Conservation (phyloP, 2,113 vertebrate species). For the Muntiacus muntjak region DNA sequence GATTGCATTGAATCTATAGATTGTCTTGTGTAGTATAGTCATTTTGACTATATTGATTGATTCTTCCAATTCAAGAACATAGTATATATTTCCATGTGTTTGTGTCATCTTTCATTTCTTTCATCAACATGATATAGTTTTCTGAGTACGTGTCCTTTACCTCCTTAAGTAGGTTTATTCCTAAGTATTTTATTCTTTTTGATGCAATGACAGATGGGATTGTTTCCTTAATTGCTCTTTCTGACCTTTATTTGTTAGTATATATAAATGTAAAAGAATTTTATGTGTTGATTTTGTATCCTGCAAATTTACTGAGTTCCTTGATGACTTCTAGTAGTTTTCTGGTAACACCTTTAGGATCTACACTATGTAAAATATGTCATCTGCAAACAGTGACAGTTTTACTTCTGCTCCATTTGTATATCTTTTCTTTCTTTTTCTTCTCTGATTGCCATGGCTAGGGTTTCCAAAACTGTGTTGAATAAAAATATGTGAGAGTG, state of each 20-base stretch:
- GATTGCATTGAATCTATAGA: not conserved
- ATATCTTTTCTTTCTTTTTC: not conserved
- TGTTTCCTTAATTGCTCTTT: not conserved
- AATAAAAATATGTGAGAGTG: not conserved
- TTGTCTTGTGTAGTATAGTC: not conserved
- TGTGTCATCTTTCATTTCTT: not conserved
- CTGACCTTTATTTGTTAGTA: not conserved
- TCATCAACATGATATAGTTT: not conserved
- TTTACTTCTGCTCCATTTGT: not conserved
- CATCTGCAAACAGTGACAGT: not conserved
- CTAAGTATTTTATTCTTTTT: not conserved
- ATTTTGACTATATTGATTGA: not conserved
- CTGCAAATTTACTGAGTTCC: not conserved
- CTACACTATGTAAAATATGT: not conserved
- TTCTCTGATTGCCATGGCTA: not conserved
- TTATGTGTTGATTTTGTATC: not conserved
- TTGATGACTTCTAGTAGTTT: not conserved
- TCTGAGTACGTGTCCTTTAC: not conserved
- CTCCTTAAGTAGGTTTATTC: not conserved
- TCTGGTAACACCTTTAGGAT: not conserved
- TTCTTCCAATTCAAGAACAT: not conserved
- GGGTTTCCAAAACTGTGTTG: not conserved
- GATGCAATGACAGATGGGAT: not conserved
- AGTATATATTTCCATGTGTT: not conserved
- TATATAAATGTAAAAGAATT: not conserved